Base-by-base conservation (phyloP, 1,140 invertebrate species). In the Drosophila baimaii region DNA sequence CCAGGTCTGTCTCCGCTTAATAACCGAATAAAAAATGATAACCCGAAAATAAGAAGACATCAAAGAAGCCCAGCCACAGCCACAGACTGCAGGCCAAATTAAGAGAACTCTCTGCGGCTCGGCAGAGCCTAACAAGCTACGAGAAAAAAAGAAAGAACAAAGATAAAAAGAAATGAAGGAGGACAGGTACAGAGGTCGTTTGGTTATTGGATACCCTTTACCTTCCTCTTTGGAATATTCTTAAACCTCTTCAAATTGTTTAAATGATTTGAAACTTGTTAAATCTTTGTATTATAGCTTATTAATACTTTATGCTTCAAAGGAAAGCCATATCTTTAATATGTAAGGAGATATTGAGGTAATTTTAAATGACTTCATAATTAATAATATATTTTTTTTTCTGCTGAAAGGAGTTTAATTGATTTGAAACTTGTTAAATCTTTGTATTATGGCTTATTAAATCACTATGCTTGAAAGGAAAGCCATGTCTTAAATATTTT, bases 11-110 rank as follows among this genome's bases (percentile, higher is more conserved):
- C 73, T 76, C 63, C 81, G 81, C 84, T 89, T 88, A 88, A 84
- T 90, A 89, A 90, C 85, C 81, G 85, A 89, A 90, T 89, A 89
- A 89, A 89, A 89, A 89, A 89, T 89, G 84, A 89, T 89, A 89
- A 90, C 84, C 85, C 85, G 70, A 89, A 88, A 90, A 89, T 89
- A 89, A 89, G 80, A 89, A 89, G 84, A 89, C 84, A 89, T 89
- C 84, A 89, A 89, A 90, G 84, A 72, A 79, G 76, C 75, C 76
- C 78, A 86, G 61, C 63, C 61, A 65, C 73, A 63, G 58, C 52
- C 51, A 51, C 58, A 81, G 70, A 70, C 59, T 81, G 61, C 59
- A 81, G 58, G 49, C 68, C 80, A 88, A 82, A 86, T 81, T 82
- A 81, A 86, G 75, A 86, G 82, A 86, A 41, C 70, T 65, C 59